Percentiles rank a stretch among this genome's conserved stretches.
Evolutionary conservation across 2,113 vertebrate species (phyloP).

Genomic region (Sebastes schlegelii): DNA sequence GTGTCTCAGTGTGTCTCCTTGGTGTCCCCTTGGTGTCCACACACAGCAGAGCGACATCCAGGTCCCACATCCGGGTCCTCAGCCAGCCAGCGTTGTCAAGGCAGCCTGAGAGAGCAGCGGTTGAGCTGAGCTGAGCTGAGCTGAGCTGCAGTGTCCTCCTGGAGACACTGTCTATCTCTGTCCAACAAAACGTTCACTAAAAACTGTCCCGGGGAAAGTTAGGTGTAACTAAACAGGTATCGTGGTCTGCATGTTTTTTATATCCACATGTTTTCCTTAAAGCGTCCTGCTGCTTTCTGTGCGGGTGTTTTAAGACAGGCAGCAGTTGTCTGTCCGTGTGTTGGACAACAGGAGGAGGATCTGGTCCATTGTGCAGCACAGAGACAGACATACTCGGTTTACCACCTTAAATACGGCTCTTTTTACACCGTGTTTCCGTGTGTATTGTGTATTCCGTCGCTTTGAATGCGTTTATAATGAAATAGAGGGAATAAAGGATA

Average conservation of each 20-base stretch:
- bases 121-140: slow-evolving; percentile 13
- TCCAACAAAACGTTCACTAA: slow-evolving; percentile 62
- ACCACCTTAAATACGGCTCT: not conserved
- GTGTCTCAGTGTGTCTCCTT: no score
- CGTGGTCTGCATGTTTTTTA: slow-evolving; percentile 74
- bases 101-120: slow-evolving; percentile 75
- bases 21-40: no score
- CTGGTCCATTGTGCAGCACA: slow-evolving; percentile 79
- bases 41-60: slow-evolving; percentile 38
- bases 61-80: slow-evolving; percentile 87
- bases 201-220: slow-evolving; percentile 82
- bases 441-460: not conserved
- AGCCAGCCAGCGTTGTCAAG: slow-evolving; percentile 78
- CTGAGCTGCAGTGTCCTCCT: slow-evolving; percentile 78
- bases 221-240: slow-evolving; percentile 79
- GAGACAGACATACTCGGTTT: slow-evolving; percentile 53
- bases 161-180: slow-evolving; percentile 54
- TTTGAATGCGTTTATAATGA: slow-evolving; percentile 1
- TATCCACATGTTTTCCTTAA: slow-evolving; percentile 13
- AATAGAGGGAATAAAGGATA: slow-evolving; percentile 39
- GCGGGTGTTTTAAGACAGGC: slow-evolving; percentile 55
- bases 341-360: slow-evolving; percentile 77
- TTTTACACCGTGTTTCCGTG: not conserved
- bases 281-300: slow-evolving; percentile 9
- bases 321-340: slow-evolving; percentile 69